Evolutionary conservation across 1,140 invertebrate genomes (phyloP), one percentile per base, ranked within the genome.

Genomic region (Chelonus insularis): DNA sequence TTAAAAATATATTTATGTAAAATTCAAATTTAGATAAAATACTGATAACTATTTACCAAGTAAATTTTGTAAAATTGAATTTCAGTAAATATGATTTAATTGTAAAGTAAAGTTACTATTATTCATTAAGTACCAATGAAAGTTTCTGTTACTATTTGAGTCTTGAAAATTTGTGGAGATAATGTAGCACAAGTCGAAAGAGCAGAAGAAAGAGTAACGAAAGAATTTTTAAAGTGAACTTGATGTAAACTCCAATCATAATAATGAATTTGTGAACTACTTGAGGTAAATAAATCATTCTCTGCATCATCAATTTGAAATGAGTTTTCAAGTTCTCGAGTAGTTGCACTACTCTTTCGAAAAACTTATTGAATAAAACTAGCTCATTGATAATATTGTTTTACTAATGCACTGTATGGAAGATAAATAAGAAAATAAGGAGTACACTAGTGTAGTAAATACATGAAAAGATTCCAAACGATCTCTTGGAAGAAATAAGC

Each of bases 291-390:
- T 43, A 43, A 43, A 16, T 43, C 41, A 43, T 14, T 43, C 16
- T 16, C 12, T 14, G 16, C 12, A 43, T 43, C 41, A 16, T 43
- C 41, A 43, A 43, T 43, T 43, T 14, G 8, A 43, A 11, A 8
- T 5, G 41, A 43, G 18, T 18, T 8, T 16, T 16, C 16, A 43
- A 43, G 3, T 16, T 18, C 41, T 43, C 16, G 18, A 43, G 7
- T 6, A 14, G 12, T 16, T 43, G 37, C 11, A 14, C 41, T 43
- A 7, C 14, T 16, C 12, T 43, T 43, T 18, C 8, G 16, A 18
- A 37, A 54, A 54, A 12, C 14, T 54, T 54, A 54, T 54, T 12
- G 18, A 39, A 54, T 39, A 21, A 37, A 36, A 39, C 37, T 54
- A 37, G 21, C 34, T 21, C 23, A 29, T 54, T 37, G 32, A 54